These are phyloP conservation scores for Epirrhoe tristata DNA, from an alignment of 2,888 invertebrate genomes.

Conservation along the genomic window DNA sequence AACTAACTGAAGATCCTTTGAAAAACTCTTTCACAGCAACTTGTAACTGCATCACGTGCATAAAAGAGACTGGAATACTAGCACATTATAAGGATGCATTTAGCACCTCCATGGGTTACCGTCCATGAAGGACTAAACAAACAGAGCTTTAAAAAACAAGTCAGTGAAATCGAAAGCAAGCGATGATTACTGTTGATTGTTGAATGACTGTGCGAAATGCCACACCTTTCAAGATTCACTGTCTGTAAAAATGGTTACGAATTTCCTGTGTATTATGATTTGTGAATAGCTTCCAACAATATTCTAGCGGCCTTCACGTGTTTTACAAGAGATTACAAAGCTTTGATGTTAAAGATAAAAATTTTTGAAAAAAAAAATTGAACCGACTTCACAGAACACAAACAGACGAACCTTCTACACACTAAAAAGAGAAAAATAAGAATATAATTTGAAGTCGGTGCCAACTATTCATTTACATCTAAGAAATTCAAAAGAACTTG, in stretches of 20 bases:
- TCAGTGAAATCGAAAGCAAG: conserved; percentile 30
- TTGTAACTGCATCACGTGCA: not conserved
- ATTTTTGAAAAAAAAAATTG: too few species aligned
- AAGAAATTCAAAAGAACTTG: too few species aligned
- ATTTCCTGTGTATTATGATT: conserved; percentile 28
- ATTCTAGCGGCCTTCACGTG: too few species aligned
- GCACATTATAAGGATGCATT: conserved; percentile 34
- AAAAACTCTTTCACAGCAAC: not conserved
- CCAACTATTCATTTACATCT: too few species aligned
- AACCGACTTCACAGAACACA: too few species aligned
- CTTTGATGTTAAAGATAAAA: too few species aligned
- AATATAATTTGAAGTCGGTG: too few species aligned
- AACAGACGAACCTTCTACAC: too few species aligned
- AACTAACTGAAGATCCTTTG: not conserved
- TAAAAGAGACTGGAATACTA: not conserved
- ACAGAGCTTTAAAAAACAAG: conserved; percentile 35
- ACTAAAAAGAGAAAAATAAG: too few species aligned
- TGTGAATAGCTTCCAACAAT: too few species aligned
- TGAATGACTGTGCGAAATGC: conserved; percentile 29
- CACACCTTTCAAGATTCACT: not conserved
- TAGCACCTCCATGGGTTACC: conserved; percentile 40
- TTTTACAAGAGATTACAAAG: too few species aligned
- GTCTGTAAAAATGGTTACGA: not conserved
- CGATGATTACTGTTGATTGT: conserved; percentile 31
- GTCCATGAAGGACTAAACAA: conserved; percentile 39